phyloP scores from a whole-genome alignment of 2,888 invertebrate species.

The Callosobruchus maculatus region DNA sequence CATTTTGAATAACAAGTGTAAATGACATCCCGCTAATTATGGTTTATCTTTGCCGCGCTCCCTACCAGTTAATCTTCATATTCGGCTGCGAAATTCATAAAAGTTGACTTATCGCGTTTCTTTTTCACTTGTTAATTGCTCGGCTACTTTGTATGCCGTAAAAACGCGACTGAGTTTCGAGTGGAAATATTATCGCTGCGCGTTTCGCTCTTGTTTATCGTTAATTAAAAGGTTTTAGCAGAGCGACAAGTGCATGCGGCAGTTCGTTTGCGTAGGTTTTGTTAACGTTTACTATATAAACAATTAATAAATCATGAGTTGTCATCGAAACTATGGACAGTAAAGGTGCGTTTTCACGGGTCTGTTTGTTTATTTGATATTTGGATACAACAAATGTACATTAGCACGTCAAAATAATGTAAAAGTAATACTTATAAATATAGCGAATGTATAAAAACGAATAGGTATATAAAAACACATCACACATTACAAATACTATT shows the following conservation, averaged over 20 bases:
- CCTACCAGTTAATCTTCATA: constrained; percentile 49
- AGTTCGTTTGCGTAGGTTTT: neutral
- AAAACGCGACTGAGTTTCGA: neutral
- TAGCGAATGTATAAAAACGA: too few species aligned
- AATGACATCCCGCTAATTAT: constrained; percentile 52
- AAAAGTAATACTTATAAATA: too few species aligned
- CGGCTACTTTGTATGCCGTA: neutral
- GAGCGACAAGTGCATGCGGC: neutral
- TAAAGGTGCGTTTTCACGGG: too few species aligned
- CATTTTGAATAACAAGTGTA: constrained; percentile 53
- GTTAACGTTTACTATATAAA: too few species aligned
- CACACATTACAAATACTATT: too few species aligned
- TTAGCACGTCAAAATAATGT: too few species aligned
- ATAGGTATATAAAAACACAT: too few species aligned
- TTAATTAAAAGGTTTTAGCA: neutral
- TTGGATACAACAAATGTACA: too few species aligned
- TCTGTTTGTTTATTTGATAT: too few species aligned
- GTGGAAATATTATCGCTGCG: neutral
- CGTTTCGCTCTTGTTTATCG: neutral
- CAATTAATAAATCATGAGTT: too few species aligned
- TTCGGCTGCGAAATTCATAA: constrained; percentile 43
- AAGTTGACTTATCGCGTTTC: constrained; percentile 29
- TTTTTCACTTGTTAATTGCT: constrained; percentile 26
- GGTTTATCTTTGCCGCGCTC: constrained; percentile 49
- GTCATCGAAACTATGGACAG: too few species aligned